A percentile compares a stretch with the other conserved stretches of the same genome.
Conservation (phyloP, 2,797 vertebrate species). For the Halcyon leucocephala region DNA sequence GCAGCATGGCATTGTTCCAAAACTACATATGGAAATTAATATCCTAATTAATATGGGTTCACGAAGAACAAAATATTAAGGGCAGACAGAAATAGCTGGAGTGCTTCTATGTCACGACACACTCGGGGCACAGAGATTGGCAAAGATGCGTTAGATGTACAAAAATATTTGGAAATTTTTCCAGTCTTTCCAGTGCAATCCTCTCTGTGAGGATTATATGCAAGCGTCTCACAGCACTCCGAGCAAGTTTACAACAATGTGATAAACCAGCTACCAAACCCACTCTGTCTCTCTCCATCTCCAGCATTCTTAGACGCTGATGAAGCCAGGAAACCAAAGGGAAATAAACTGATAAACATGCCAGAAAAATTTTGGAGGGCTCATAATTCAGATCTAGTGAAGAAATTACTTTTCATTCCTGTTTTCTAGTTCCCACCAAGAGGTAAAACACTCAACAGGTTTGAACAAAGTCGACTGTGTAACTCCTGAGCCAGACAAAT, state of each 20-base stretch:
- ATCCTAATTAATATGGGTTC: slow-evolving; percentile 55
- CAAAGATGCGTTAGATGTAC: background rate
- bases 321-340: background rate
- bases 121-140: background rate
- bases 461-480: background rate
- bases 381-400: background rate
- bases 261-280: slow-evolving; percentile 54
- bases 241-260: background rate
- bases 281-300: background rate
- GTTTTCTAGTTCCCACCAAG: background rate
- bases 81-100: slow-evolving; percentile 32
- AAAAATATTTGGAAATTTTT: slow-evolving; percentile 21
- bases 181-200: background rate
- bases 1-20: slow-evolving; percentile 22
- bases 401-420: background rate
- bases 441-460: background rate
- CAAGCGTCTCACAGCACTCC: background rate
- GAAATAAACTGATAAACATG: slow-evolving; percentile 23
- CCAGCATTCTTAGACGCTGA: slow-evolving; percentile 54
- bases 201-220: background rate
- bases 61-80: slow-evolving; percentile 20
- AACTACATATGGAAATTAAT: slow-evolving; percentile 64
- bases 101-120: background rate
- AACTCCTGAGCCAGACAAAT: background rate
- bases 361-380: background rate